Base-by-base conservation (phyloP, 2,888 invertebrate genomes). In the Apeira syringaria region DNA sequence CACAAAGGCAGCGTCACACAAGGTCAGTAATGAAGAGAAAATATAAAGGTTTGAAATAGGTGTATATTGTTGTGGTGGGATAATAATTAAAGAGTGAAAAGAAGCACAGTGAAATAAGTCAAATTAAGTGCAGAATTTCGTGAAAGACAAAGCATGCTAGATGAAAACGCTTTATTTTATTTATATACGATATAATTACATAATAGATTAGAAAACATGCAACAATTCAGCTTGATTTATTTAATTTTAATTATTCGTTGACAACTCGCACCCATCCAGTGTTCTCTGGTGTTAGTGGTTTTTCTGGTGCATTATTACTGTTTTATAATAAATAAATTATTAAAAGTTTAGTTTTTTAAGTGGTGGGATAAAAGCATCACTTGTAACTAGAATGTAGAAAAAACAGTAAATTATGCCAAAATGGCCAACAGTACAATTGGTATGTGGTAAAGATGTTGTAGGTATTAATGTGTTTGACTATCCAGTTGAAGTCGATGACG, bases 121-220 rank as follows among this genome's bases (percentile, higher is more conserved):
- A 25, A 25, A 18, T 10, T 5, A 11, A 8, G 15, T 33, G 24
- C 13, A 22, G 18, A 30, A 25, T 29, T 20, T 20, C n/a, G 38
- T 30, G 12, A 34, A 33, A 22, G 28, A n/a, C 5, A 35, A 12
- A 18, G 9, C 40, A 39, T 25, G 24, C 34, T 15, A 13, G 22
- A 41, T 31, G 46, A 27, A 37, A 15, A 15, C 2, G 15, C 15
- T 15, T 15, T 15, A 15, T 15, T 15, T 15, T 15, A 15, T 15
- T 15, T 15, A 15, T 3, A 15, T 15, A 15, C 4, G n/a, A n/a
- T 15, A 15, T 15, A 15, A 15, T 15, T 15, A 15, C 4, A 15
- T 15, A 2, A 15, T 15, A 4, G 4, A 15, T 15, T 15, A 15
- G 4, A 33, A 46, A 25, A 20, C 53, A 46, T 53, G 53, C 53